Conservation (phyloP, 2,113 vertebrate species). For the Podarcis cretensis region DNA sequence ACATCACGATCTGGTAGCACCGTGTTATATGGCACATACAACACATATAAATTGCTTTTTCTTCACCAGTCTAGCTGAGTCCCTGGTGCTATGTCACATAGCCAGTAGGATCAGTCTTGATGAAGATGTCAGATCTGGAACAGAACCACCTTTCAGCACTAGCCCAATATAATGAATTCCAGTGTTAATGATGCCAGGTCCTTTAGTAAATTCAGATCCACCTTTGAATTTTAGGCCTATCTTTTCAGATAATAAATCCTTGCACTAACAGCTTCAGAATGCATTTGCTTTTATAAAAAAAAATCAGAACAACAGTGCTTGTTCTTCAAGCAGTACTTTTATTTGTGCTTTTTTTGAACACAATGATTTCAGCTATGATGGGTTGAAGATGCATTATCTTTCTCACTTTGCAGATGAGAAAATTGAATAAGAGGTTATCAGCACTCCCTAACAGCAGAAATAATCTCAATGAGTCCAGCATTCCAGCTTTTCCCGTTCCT, state of each 20-base stretch:
- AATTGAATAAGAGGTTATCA: neutral
- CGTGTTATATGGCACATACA: no score
- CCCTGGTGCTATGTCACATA: neutral
- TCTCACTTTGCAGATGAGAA: neutral
- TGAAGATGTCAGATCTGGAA: neutral
- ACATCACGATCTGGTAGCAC: no score
- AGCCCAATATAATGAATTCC: neutral
- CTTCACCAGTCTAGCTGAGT: neutral
- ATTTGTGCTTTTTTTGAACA: neutral
- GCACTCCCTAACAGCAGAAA: neutral
- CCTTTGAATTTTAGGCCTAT: neutral
- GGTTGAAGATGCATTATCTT: neutral
- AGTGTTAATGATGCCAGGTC: neutral
- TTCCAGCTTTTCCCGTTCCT: slow-evolving; percentile 19
- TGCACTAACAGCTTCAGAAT: neutral
- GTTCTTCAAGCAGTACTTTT: neutral
- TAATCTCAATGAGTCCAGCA: neutral
- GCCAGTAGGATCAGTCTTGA: neutral
- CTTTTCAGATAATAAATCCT: neutral
- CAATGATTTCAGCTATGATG: neutral
- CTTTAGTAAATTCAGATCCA: neutral
- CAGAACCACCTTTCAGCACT: no score
- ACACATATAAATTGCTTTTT: neutral
- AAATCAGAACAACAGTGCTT: neutral
- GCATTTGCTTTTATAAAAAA: neutral